Evolutionary conservation across 1,140 invertebrate species (phyloP), one percentile per base, ranked within the genome.

Genomic region (Leptoteleia sp.): DNA sequence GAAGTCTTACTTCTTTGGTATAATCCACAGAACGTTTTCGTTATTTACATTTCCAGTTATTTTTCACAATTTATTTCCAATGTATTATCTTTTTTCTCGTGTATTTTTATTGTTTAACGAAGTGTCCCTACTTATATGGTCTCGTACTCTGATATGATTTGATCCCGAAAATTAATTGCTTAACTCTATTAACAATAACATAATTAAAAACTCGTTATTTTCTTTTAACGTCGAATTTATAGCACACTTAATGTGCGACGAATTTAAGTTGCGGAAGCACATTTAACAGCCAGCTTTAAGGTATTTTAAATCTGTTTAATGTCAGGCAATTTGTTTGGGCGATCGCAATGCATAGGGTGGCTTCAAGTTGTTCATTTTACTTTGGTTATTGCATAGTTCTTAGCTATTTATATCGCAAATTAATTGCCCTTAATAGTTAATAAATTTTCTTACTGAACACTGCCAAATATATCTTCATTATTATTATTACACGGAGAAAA

Each of bases 291-390:
- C 55, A 64, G 48, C 73, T 76, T 76, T 55, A 68, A 76, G 57
- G 48, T 27, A 70, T 76, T 76, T 76, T 70, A 70, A 76, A 76
- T 76, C 73, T 55, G 57, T 76, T 76, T 76, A 64, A 76, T 70
- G 47, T 31, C 13, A 22, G 48, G 73, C 31, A 76, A 76, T 76
- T 76, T 76, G 64, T 45, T 25, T 47, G 38, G 22, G 13, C 31
- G 43, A 45, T 59, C 61, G 4, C 15, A 37, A 16, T 13, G 22
- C 25, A n/a, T 1, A 25, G 27, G 31, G 29, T 22, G 45, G 45
- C 61, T 75, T 75, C 42, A 42, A 59, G 52, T 50, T 25, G 59
- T 43, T 48, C 22, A 57, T 48, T 54, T 55, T 55, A 40, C 16
- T 70, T 59, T 29, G 22, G 40, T 43, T 2, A 27, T 42, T 50